phyloP scores from a whole-genome alignment of 2,113 vertebrate genomes.

The Rattus rattus region DNA sequence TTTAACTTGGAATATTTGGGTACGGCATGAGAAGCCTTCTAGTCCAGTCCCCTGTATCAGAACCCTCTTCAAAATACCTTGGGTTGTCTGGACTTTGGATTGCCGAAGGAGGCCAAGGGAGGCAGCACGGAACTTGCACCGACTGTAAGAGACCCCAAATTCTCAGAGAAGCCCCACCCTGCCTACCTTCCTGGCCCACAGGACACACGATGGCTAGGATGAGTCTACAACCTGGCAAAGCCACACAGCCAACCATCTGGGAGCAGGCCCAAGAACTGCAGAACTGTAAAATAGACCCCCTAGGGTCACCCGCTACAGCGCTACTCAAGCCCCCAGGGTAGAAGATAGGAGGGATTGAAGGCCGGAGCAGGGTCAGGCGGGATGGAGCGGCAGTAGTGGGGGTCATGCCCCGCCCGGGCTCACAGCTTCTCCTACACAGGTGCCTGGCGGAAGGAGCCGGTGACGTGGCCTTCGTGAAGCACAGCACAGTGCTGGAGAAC shows the following conservation, averaged over 20 bases:
- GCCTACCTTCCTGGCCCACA: neutral
- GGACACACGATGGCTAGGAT: neutral
- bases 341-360: neutral
- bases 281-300: neutral
- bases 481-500: slow-evolving; percentile 90
- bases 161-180: neutral
- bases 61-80: neutral
- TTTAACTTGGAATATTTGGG: neutral
- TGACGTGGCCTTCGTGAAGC: slow-evolving; percentile 94
- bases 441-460: slow-evolving; percentile 89
- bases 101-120: neutral
- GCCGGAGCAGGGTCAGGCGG: too few species aligned
- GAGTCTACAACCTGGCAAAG: neutral
- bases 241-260: neutral
- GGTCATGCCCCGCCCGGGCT: neutral
- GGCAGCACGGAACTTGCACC: rapidly evolving
- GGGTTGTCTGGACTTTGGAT: rapidly evolving
- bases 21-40: neutral
- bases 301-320: rapidly evolving
- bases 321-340: neutral
- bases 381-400: neutral
- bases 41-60: neutral
- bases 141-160: too few species aligned
- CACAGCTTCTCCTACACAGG: slow-evolving; percentile 80
- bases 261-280: neutral